Conservation (phyloP, 2,113 vertebrate species). For the Platycercus adscitus region DNA sequence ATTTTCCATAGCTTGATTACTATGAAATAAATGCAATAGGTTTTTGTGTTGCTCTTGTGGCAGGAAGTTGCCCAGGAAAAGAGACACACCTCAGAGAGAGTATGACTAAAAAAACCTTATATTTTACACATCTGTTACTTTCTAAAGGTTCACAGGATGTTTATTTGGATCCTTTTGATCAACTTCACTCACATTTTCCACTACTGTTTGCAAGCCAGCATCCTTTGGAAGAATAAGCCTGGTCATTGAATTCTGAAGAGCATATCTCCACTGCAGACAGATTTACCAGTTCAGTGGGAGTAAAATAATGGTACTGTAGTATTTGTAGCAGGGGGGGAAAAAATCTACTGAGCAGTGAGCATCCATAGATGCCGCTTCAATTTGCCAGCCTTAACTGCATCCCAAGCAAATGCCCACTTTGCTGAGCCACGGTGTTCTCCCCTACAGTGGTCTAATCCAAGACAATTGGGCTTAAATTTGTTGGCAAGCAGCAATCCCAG, state of each 20-base stretch:
- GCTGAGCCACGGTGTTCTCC: not conserved
- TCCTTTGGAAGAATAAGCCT: not conserved
- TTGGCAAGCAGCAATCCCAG: not conserved
- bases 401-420: not conserved
- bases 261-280: not conserved
- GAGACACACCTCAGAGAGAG: slow-evolving; percentile 24
- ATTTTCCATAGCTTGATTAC: not conserved
- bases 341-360: not conserved
- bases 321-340: not conserved
- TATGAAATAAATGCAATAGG: not conserved
- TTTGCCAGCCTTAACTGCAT: not conserved
- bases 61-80: slow-evolving; percentile 56
- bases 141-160: not conserved
- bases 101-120: not conserved
- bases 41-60: not conserved
- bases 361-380: not conserved
- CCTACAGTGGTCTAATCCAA: not conserved
- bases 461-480: not conserved
- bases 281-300: not conserved
- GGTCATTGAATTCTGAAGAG: not conserved
- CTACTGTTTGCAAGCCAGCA: not conserved
- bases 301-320: not conserved
- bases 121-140: not conserved
- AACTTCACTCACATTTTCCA: not conserved
- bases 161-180: slow-evolving; percentile 3